A percentile compares a stretch with the other conserved stretches of the same genome.
Evolutionary conservation across 2,888 invertebrate species (phyloP).

Genomic region (Diplazon laetatorius): DNA sequence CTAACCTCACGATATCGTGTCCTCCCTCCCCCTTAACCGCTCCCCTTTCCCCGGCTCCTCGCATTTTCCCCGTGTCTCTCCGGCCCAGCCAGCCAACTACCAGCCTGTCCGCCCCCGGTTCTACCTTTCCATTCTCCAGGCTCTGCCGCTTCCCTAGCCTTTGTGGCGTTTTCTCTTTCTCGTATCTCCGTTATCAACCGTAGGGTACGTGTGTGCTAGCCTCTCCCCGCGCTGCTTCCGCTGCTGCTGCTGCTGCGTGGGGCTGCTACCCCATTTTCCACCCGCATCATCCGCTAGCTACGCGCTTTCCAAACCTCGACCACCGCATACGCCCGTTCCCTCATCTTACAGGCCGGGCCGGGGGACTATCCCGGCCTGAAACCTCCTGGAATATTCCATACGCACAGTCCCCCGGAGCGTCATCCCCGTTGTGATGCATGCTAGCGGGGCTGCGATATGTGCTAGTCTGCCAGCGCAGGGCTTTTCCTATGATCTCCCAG

Average conservation of each 20-base stretch:
- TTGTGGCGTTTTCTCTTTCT: slow-evolving; percentile 57
- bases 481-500: no score
- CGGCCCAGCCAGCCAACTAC: slow-evolving; percentile 16
- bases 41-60: no score
- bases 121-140: slow-evolving; percentile 14
- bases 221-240: no score
- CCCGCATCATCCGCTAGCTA: not conserved
- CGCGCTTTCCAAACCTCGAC: not conserved
- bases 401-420: no score
- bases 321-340: no score
- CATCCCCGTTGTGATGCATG: no score
- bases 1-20: slow-evolving; percentile 28
- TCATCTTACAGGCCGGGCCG: no score
- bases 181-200: slow-evolving; percentile 57
- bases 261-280: slow-evolving; percentile 1
- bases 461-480: no score
- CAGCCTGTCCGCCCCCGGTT: slow-evolving; percentile 30
- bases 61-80: slow-evolving; percentile 21
- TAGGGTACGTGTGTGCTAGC: slow-evolving; percentile 51
- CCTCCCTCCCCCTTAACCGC: not conserved
- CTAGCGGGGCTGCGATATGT: no score
- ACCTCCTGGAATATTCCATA: no score
- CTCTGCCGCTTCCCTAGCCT: slow-evolving; percentile 40
- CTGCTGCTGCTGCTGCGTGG: slow-evolving; percentile 15
- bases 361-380: no score